These are phyloP conservation scores for Agapetus fuscipes DNA, from an alignment of 2,888 invertebrate species.

Conservation along the genomic window DNA sequence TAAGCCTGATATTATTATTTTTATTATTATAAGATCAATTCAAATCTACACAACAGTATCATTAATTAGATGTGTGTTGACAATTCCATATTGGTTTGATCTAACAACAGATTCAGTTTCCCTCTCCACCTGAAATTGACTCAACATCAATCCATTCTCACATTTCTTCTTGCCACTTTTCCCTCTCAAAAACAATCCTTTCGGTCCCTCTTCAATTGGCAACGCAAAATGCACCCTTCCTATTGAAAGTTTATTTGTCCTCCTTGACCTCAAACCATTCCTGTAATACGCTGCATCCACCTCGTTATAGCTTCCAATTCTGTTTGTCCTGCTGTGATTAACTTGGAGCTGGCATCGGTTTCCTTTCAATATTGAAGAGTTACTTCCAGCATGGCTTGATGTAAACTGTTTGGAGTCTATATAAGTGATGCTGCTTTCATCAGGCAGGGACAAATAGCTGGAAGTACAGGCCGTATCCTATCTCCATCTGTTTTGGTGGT, in stretches of 20 bases:
- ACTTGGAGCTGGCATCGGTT: too few species aligned
- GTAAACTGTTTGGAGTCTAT: conserved; percentile 11
- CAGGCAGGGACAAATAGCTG: conserved; percentile 7
- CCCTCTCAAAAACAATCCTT: too few species aligned
- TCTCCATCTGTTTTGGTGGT: conserved; percentile 14
- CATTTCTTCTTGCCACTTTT: too few species aligned
- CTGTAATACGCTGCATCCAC: not conserved
- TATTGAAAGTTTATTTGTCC: not conserved
- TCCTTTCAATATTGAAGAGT: too few species aligned
- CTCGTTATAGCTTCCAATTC: not conserved
- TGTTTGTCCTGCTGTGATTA: conserved; percentile 1
- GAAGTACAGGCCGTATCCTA: conserved; percentile 10
- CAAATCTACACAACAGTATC: not conserved
- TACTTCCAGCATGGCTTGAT: conserved; percentile 2
- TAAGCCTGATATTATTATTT: too few species aligned
- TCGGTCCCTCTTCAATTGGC: too few species aligned
- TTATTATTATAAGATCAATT: too few species aligned
- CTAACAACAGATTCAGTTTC: not conserved
- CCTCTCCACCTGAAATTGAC: not conserved
- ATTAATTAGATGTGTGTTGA: not conserved
- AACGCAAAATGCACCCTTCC: not conserved
- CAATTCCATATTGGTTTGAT: not conserved
- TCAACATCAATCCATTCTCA: not conserved
- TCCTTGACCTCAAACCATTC: not conserved
- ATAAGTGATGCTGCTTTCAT: conserved; percentile 8